Base-by-base conservation (phyloP, 2,888 invertebrate species). In the Tachina fera region DNA sequence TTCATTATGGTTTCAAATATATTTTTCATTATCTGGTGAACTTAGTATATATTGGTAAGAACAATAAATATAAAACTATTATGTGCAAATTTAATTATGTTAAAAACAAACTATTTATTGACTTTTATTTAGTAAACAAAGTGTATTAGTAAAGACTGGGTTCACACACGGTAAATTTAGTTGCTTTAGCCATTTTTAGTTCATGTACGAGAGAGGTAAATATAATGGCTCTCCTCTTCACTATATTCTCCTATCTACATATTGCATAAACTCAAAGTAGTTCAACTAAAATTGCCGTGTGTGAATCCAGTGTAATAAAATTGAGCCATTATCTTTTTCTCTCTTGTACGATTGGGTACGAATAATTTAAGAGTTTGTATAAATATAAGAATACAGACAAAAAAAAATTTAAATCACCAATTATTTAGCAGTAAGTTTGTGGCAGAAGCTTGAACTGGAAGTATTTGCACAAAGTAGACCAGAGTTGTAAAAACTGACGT, bases 361-460 rank as follows among this genome's bases (percentile, higher is more conserved):
- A 14, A 6, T 22, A 47, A 47, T 9, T 19, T 45, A 47, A 65
- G 65, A 65, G 47, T 49, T 45, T 9, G 9, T n/a, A 9, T 49
- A 49, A 22, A 31, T n/a, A n/a, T 13, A 31, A 67, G 47, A 31
- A n/a, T 31, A 2, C 8, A 31, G 10, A 1, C n/a, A 14, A n/a
- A n/a, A 11, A 2, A 67, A 49, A 49, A 31, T n/a, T 43, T 3
- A 43, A 58, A 49, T 22, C 10, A 3, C 10, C 14, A 41, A 41
- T 47, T 14, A n/a, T 31, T 53, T 19, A 19, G n/a, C 45, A 56
- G 72, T 71, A 43, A 53, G 78, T 78, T 77, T 72, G 74, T 74
- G 78, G 68, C 13, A 31, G 63, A 67, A 56, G 47, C 70, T 68
- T 63, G 19, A 65, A 53, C 16, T 22, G 58, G 31, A 71, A 22